Evolutionary conservation across 2,888 invertebrate genomes (phyloP), one percentile per base, ranked within the genome.

Genomic region (Poecilus cupreus): DNA sequence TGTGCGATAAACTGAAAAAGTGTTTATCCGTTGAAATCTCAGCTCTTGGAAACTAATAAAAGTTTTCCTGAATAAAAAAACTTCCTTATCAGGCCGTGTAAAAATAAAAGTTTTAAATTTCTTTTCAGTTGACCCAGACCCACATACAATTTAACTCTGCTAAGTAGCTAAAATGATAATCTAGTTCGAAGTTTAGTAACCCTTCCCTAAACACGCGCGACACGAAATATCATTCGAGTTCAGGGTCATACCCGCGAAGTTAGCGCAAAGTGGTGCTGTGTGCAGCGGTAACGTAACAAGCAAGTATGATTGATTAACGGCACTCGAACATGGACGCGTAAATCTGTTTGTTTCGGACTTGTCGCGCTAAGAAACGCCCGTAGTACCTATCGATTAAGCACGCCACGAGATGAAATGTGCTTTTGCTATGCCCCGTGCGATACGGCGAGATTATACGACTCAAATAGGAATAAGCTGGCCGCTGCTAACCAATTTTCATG

Each of bases 291-390:
- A 37, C 20, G 20, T 13, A 64, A 70, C 39, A 37, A 39, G 18
- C n/a, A 20, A 6, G 18, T 70, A 70, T 70, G 70, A 70, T 70
- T 70, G 39, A 70, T 70, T 37, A 39, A 70, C 20, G 39, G 20
- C 43, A 39, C 39, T 10, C 11, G 39, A 43, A 70, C 37, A 43
- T 11, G 11, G 70, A 70, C 4, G 43, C 2, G 26, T 8, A 43
- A 39, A 39, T 70, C 39, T 39, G 39, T 70, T 70, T 70, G 70
- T 70, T 68, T 37, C 68, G 18, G 32, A 68, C 68, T 68, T 68
- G 37, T 68, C 39, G 10, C 39, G 0, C 39, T 70, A 39, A 68
- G 39, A 16, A 70, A 39, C 43, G 18, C 16, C 39, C 39, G 39
- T 70, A 16, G 1, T 39, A 70, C 18, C 16, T 70, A 39, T 18